Conservation (phyloP, 37 sponge, comb jelly and placozoan species). For the Cladorhizidae sp. region DNA sequence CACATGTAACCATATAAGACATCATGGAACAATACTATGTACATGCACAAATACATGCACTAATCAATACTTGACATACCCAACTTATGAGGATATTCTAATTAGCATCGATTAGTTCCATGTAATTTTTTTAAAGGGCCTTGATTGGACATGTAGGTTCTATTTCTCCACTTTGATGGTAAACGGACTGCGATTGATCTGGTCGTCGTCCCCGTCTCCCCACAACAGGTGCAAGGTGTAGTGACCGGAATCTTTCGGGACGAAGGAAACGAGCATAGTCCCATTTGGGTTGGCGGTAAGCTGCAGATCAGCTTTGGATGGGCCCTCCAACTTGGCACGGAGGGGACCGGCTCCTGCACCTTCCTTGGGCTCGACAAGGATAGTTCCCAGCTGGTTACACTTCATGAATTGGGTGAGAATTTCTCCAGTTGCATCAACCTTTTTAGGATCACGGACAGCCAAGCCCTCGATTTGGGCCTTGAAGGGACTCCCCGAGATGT, state of each 20-base stretch:
- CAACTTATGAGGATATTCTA: neutral
- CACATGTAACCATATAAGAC: too few species aligned
- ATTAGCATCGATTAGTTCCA: too few species aligned
- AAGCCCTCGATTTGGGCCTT: constrained; percentile 57
- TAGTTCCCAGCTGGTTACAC: constrained; percentile 57
- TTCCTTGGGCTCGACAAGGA: constrained; percentile 49
- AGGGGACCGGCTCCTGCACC: constrained; percentile 83
- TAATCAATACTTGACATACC: neutral
- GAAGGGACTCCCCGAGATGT: constrained; percentile 80
- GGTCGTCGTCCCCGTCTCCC: constrained; percentile 77
- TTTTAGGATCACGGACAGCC: constrained; percentile 67
- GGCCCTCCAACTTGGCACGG: constrained; percentile 83
- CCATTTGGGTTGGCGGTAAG: constrained; percentile 50
- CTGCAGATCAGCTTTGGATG: constrained; percentile 71
- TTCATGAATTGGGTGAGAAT: constrained; percentile 33
- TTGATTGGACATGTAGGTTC: neutral
- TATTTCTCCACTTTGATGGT: constrained; percentile 54
- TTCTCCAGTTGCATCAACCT: constrained; percentile 67
- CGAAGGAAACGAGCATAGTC: constrained; percentile 76
- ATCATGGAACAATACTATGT: too few species aligned
- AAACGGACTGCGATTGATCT: constrained; percentile 84
- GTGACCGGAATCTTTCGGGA: constrained; percentile 60
- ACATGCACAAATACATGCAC: too few species aligned
- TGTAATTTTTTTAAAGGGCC: neutral
- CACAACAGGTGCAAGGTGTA: constrained; percentile 80